A percentile compares a stretch with the other conserved stretches of the same genome.
phyloP scores from a whole-genome alignment of 2,888 invertebrate species.

The Leptinotarsa tumamoca region DNA sequence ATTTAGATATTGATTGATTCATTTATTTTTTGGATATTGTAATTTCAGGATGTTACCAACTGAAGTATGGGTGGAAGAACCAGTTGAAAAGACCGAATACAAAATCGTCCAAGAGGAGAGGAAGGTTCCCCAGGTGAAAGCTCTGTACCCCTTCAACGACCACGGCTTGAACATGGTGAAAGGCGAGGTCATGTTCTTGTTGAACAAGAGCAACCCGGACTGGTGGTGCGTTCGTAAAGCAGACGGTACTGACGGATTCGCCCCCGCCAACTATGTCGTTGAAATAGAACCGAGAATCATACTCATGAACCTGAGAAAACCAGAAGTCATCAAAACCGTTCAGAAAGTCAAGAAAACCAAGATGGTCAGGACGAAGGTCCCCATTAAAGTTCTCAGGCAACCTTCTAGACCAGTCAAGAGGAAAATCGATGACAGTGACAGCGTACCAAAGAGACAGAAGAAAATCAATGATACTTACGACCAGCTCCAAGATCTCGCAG shows the following conservation, averaged over 20 bases:
- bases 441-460: conserved; percentile 83
- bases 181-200: conserved; percentile 83
- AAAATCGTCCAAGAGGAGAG: conserved; percentile 89
- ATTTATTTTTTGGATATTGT: neutral
- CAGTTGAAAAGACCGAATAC: conserved; percentile 86
- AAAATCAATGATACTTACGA: conserved; percentile 86
- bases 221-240: conserved; percentile 99
- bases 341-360: conserved; percentile 92
- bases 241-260: conserved; percentile 94
- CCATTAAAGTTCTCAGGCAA: conserved; percentile 72
- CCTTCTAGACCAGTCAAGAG: conserved; percentile 64
- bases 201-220: conserved; percentile 95
- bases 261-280: conserved; percentile 96
- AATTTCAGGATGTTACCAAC: conserved; percentile 78
- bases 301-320: conserved; percentile 84
- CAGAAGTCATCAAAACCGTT: conserved; percentile 80
- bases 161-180: conserved; percentile 93
- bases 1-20: too few relatives aligned
- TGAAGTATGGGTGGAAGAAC: conserved; percentile 94
- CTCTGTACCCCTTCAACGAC: conserved; percentile 90
- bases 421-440: conserved; percentile 74
- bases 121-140: conserved; percentile 87
- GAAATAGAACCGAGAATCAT: conserved; percentile 91
- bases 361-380: conserved; percentile 87
- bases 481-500: conserved; percentile 83